Percentiles rank a stretch among this genome's conserved stretches.
These are phyloP conservation scores for Reticulitermes speratus DNA, from an alignment of 1,140 invertebrate species.

Conservation along the genomic window DNA sequence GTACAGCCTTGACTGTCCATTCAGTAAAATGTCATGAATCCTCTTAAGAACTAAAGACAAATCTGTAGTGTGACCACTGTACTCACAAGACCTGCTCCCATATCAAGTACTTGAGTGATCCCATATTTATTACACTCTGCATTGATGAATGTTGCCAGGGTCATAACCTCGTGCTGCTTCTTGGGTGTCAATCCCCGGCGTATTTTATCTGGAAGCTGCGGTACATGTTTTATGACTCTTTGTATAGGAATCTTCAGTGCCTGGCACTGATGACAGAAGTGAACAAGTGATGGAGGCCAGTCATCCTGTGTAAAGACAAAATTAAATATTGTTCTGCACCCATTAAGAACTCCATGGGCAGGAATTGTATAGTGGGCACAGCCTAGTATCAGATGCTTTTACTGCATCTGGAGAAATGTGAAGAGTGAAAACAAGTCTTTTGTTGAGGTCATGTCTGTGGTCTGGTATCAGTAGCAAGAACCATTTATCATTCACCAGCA, in stretches of 20 bases:
- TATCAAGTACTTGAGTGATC: constrained; percentile 67
- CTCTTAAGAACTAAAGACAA: too few species aligned
- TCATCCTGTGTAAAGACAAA: constrained; percentile 42
- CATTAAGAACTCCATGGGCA: constrained; percentile 5
- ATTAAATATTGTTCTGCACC: constrained; percentile 29
- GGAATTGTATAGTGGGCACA: too few species aligned
- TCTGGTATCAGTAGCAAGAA: too few species aligned
- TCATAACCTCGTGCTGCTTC: constrained; percentile 68
- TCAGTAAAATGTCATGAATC: too few species aligned
- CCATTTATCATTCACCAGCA: too few species aligned
- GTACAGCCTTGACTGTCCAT: too few species aligned
- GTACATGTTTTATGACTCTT: constrained; percentile 39
- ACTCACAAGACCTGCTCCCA: constrained; percentile 73
- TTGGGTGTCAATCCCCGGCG: constrained; percentile 55
- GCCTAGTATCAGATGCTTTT: too few species aligned
- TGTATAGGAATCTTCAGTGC: constrained; percentile 29
- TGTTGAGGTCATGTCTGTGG: too few species aligned
- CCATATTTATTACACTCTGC: constrained; percentile 51
- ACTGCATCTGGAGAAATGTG: too few species aligned
- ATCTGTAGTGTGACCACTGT: not conserved
- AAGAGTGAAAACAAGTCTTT: too few species aligned
- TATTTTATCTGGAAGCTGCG: constrained; percentile 42
- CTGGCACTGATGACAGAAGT: constrained; percentile 39
- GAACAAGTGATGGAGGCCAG: constrained; percentile 47
- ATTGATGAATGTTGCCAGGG: constrained; percentile 59